Base-by-base conservation (phyloP, 1,140 invertebrate genomes). In the Drosophila albomicans region DNA sequence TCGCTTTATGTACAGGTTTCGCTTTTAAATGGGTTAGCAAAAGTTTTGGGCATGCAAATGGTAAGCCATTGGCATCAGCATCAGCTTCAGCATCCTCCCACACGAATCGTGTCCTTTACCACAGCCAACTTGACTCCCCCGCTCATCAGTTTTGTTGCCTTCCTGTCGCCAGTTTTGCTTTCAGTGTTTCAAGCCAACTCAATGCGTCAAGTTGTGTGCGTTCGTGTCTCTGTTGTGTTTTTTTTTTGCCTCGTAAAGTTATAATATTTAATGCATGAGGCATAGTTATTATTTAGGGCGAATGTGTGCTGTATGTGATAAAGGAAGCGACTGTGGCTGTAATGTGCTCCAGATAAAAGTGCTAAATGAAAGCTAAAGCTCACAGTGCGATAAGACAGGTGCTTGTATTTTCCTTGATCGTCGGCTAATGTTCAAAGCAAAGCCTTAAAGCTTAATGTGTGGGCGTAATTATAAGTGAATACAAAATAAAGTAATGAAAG, bases 61-160 rank as follows among this genome's bases (percentile, higher is more conserved):
- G 68, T 48, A 71, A 69, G 73, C 25, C 20, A 58, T 58, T 28
- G 11, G 16, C 54, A 57, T 54, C 54, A 25, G 0, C 20, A 0
- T 25, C 20, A 20, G 35, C 35, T 0, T 35, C 8, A 52, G 20
- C 49, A 30, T 28, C 20, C 11, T 30, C 15, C 28, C 43, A 48
- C 6, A 28, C 52, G 10, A 54, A 30, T 41, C 30, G 51, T n/a
- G 46, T 71, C 49, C 68, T 62, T 49, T 25, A 45, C 64, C 61
- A 77, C 49, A 68, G 43, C 20, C 56, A 72, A 62, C 51, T 49
- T 13, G 48, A 64, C 16, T 45, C 32, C 51, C 64, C 8, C 46
- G 56, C 65, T 79, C 88, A 88, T 86, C 82, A 86, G 68, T 77
- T 25, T 79, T 62, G 45, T 32, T 67, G 62, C 30, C 35, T 20